These are phyloP conservation scores for Ectobius pallidus DNA, from an alignment of 2,888 invertebrate genomes.

Conservation along the genomic window DNA sequence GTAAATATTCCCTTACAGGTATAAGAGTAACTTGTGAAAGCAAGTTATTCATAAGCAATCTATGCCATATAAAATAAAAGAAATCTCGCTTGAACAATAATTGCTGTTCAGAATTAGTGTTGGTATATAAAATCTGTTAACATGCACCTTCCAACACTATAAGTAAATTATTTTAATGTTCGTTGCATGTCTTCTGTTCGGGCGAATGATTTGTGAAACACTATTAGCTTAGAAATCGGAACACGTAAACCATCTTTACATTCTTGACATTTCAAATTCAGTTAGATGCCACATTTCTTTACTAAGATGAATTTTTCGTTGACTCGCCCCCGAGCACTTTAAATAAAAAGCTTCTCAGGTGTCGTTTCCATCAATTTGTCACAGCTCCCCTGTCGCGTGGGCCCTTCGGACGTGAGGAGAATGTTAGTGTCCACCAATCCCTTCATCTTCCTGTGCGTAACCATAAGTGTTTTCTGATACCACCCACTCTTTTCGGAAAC, in stretches of 20 bases:
- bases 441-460: background rate
- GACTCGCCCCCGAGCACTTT: conserved; percentile 4
- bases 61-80: no score
- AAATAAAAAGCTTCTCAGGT: conserved; percentile 10
- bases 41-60: no score
- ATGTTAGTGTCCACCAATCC: background rate
- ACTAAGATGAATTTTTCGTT: conserved; percentile 16
- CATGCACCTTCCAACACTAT: no score
- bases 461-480: conserved; percentile 1
- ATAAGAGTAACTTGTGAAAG: no score
- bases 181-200: no score
- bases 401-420: conserved; percentile 12
- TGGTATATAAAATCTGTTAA: no score
- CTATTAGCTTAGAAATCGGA: background rate
- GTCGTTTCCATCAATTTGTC: conserved; percentile 16
- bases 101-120: no score
- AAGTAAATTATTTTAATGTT: no score
- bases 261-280: background rate
- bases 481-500: background rate
- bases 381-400: conserved; percentile 8
- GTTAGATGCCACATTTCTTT: background rate
- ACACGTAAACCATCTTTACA: background rate
- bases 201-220: no score
- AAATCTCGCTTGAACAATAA: no score
- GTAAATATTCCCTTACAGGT: no score